Evolutionary conservation across 1,140 invertebrate genomes (phyloP).

Genomic region (Anastrepha obliqua): DNA sequence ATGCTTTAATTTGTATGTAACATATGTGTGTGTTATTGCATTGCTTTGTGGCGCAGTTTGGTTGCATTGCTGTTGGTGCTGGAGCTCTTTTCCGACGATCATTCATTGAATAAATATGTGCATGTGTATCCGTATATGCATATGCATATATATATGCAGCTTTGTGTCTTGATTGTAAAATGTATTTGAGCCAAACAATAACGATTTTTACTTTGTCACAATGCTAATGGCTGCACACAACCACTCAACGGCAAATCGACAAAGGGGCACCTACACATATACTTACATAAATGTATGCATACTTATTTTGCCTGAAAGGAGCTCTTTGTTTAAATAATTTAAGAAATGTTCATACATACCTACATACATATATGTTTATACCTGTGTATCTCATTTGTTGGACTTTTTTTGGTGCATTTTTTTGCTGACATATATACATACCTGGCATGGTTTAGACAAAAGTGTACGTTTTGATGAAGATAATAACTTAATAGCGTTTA

Average conservation of each 20-base stretch:
- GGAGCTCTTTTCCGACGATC: not conserved
- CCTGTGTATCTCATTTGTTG: too few species aligned
- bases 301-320: too few species aligned
- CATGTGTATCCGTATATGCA: not conserved
- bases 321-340: too few species aligned
- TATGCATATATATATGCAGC: not conserved
- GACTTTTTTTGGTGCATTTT: too few species aligned
- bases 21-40: not conserved
- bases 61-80: not conserved
- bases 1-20: not conserved
- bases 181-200: constrained; percentile 21
- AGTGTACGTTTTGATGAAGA: not conserved
- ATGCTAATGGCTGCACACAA: too few species aligned
- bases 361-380: too few species aligned
- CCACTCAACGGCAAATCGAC: too few species aligned
- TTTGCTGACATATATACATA: too few species aligned
- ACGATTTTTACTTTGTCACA: not conserved
- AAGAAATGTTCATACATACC: too few species aligned
- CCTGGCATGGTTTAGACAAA: not conserved
- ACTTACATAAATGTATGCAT: too few species aligned
- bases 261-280: too few species aligned
- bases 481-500: constrained; percentile 15
- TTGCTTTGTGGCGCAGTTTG: not conserved
- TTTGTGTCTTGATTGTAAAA: too few species aligned
- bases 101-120: not conserved